phyloP scores from a whole-genome alignment of 1,140 invertebrate genomes.

The Nephila pilipes region DNA sequence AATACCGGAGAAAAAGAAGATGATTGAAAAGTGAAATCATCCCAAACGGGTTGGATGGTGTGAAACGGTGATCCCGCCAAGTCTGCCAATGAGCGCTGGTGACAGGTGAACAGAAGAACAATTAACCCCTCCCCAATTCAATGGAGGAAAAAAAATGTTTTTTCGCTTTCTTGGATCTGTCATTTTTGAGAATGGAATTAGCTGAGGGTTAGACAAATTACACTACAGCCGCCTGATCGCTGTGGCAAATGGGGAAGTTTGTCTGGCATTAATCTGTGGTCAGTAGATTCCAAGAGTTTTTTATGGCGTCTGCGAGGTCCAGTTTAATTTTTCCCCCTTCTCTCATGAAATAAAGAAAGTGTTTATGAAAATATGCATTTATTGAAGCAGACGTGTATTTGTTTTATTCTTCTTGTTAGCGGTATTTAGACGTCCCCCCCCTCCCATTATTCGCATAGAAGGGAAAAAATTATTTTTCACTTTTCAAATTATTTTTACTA shows the following conservation, averaged over 20 bases:
- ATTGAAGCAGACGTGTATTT: neutral
- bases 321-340: too few relatives aligned
- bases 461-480: too few relatives aligned
- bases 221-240: too few relatives aligned
- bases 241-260: too few relatives aligned
- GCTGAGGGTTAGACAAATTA: neutral
- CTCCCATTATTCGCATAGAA: too few relatives aligned
- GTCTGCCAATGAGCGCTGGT: neutral
- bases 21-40: slow-evolving; percentile 11
- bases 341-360: too few relatives aligned
- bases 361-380: too few relatives aligned
- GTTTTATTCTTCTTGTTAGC: neutral
- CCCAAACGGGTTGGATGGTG: neutral
- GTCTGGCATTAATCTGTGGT: too few relatives aligned
- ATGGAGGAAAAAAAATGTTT: neutral
- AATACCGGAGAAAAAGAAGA: slow-evolving; percentile 7
- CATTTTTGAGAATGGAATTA: neutral
- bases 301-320: too few relatives aligned
- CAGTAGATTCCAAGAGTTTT: too few relatives aligned
- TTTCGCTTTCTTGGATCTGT: neutral
- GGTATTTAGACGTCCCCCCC: too few relatives aligned
- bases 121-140: neutral
- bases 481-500: too few relatives aligned
- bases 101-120: neutral
- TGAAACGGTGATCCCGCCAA: neutral